A percentile compares a stretch with the other conserved stretches of the same genome.
Conservation (phyloP, 35 echinoderm and acorn worm genomes). For the Apostichopus japonicus region DNA sequence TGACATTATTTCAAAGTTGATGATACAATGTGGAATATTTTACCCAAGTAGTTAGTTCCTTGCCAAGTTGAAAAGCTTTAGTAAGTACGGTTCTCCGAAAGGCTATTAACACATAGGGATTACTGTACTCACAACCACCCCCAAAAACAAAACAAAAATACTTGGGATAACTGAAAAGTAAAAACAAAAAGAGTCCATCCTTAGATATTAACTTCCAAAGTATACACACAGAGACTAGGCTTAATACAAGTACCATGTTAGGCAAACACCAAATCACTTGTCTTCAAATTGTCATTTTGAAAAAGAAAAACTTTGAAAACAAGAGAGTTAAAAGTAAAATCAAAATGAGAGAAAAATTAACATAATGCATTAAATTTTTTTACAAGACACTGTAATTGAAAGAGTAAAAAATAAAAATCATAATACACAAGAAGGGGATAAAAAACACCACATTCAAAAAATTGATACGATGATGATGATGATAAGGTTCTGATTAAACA, state of each 20-base stretch:
- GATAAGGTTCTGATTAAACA: constrained; percentile 6
- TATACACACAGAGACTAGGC: constrained; percentile 21
- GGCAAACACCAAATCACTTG: constrained; percentile 35
- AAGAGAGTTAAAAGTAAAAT: constrained; percentile 14
- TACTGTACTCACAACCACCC: background rate
- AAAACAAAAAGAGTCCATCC: background rate
- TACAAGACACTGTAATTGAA: constrained; percentile 56
- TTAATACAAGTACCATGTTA: constrained; percentile 18
- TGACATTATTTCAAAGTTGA: background rate
- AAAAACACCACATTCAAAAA: constrained; percentile 28
- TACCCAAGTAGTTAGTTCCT: background rate
- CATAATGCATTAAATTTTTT: constrained; percentile 50
- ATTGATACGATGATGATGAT: background rate
- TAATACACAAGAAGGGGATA: background rate
- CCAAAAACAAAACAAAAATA: background rate
- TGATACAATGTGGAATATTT: background rate
- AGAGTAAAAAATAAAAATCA: constrained; percentile 46
- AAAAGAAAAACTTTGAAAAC: background rate
- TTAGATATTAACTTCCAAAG: background rate
- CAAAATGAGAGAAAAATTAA: constrained; percentile 42
- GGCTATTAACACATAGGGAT: background rate
- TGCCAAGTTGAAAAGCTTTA: background rate
- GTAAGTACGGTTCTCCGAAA: background rate
- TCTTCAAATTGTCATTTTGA: background rate
- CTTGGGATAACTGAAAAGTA: background rate